These are phyloP conservation scores for Cheilosia pagana DNA, from an alignment of 2,888 invertebrate genomes.

Conservation along the genomic window DNA sequence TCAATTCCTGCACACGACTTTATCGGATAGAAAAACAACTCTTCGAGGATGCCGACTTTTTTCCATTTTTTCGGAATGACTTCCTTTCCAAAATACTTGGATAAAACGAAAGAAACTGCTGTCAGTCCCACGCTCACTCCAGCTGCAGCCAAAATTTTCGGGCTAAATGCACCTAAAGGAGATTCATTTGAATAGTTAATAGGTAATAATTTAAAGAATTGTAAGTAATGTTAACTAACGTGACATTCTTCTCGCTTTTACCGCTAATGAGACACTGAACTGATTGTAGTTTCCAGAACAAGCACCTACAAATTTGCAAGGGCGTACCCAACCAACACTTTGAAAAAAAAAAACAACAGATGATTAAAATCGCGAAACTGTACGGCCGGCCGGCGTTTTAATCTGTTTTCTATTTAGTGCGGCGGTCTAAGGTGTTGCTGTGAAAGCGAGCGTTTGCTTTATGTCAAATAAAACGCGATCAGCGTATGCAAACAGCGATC, in stretches of 20 bases:
- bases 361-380: too few relatives aligned
- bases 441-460: too few relatives aligned
- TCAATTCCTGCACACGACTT: constrained; percentile 80
- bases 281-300: too few relatives aligned
- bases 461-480: too few relatives aligned
- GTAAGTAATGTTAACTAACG: constrained; percentile 19
- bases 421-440: too few relatives aligned
- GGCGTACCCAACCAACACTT: not conserved
- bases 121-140: constrained; percentile 77
- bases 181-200: not conserved
- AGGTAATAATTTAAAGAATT: too few relatives aligned
- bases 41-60: constrained; percentile 79
- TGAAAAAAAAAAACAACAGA: too few relatives aligned
- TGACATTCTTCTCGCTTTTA: constrained; percentile 18
- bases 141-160: constrained; percentile 52
- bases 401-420: too few relatives aligned
- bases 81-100: constrained; percentile 78
- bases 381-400: too few relatives aligned
- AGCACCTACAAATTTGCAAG: not conserved
- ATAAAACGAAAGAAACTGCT: constrained; percentile 77
- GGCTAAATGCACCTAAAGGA: constrained; percentile 32
- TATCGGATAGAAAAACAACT: constrained; percentile 80
- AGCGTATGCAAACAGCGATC: too few relatives aligned
- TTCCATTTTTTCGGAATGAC: constrained; percentile 80
- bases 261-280: not conserved